Evolutionary conservation across 2,888 invertebrate genomes (phyloP).

Genomic region (Strigamia maritima): DNA sequence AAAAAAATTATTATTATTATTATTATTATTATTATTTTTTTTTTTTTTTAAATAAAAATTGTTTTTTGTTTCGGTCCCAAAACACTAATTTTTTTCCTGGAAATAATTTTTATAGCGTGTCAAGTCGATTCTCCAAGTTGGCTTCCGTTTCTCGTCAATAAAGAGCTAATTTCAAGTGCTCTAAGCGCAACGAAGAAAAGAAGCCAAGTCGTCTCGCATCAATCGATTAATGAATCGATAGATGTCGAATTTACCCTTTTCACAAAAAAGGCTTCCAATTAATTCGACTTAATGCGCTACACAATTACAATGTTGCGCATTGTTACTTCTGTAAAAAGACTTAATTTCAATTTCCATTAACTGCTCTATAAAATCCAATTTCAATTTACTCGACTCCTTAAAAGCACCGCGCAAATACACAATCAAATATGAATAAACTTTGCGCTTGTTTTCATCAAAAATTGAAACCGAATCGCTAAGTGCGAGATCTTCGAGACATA

Average conservation of each 20-base stretch:
- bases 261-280: not conserved
- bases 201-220: not conserved
- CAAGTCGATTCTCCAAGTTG: conserved; percentile 6
- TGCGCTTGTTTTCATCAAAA: too few species aligned
- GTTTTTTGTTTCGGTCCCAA: too few species aligned
- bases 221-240: not conserved
- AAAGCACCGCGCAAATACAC: not conserved
- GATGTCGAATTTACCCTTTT: not conserved
- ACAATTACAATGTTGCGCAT: not conserved
- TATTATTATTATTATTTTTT: too few species aligned
- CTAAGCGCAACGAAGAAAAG: not conserved
- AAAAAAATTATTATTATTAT: too few species aligned
- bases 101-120: not conserved
- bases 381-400: not conserved
- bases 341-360: not conserved
- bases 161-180: conserved; percentile 7
- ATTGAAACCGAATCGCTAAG: not conserved
- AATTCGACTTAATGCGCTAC: not conserved
- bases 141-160: not conserved
- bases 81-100: not conserved
- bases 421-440: too few species aligned
- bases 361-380: not conserved
- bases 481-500: too few species aligned
- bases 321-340: not conserved
- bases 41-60: too few species aligned